Percentiles rank a stretch among this genome's conserved stretches.
These are phyloP conservation scores for Drosophila ezoana DNA, from an alignment of 2,888 invertebrate species.

Conservation along the genomic window DNA sequence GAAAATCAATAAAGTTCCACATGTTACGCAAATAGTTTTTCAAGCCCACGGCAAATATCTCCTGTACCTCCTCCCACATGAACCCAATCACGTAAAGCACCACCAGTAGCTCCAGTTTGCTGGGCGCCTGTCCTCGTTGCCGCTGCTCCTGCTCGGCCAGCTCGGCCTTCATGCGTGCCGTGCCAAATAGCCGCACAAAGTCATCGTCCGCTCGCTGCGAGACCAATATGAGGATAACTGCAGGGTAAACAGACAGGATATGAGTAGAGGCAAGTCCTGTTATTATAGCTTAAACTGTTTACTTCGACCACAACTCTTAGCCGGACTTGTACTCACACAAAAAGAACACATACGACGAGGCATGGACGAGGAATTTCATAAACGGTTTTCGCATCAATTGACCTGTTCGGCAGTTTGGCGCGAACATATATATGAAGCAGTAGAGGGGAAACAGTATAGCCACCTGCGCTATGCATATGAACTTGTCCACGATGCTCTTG, in stretches of 20 bases:
- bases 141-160: constrained; percentile 88
- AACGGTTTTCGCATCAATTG: constrained; percentile 96
- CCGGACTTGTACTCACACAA: constrained; percentile 89
- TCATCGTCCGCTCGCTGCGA: constrained; percentile 95
- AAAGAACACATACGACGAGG: constrained; percentile 97
- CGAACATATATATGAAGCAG: constrained; percentile 93
- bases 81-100: constrained; percentile 94
- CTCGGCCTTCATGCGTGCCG: constrained; percentile 88
- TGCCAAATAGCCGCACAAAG: constrained; percentile 90
- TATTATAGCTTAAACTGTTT: constrained; percentile 26
- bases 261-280: constrained; percentile 1
- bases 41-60: constrained; percentile 95
- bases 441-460: constrained; percentile 95
- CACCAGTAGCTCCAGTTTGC: constrained; percentile 92
- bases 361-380: constrained; percentile 98
- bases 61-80: constrained; percentile 96
- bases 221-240: constrained; percentile 96
- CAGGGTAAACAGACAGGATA: constrained; percentile 28
- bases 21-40: constrained; percentile 94
- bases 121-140: constrained; percentile 94
- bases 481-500: constrained; percentile 90
- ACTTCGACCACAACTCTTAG: not conserved
- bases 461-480: constrained; percentile 90
- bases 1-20: constrained; percentile 99
- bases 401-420: constrained; percentile 92